Base-by-base conservation (phyloP, 2,113 vertebrate species). In the Athene cunicularia region DNA sequence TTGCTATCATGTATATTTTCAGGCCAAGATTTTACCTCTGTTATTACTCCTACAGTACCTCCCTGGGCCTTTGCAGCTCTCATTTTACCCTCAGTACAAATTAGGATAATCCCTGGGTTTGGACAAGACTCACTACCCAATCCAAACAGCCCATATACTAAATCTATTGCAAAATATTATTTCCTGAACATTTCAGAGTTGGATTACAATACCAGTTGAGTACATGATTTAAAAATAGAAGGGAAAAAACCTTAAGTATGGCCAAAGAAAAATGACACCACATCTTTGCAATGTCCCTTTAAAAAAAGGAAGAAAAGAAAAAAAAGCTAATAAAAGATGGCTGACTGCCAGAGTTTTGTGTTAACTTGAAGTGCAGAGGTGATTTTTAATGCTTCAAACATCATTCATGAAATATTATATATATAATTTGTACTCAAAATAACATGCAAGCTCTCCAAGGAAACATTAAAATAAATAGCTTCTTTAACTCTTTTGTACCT, bases 401-500 rank as follows among this genome's bases (percentile, higher is more conserved):
- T 98, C 96, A 97, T 96, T 97, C 97, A 95, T 98, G 98, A 98
- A 98, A 98, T 98, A 98, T 98, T 98, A 97, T 97, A 96, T 97
- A 91, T 98, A 98, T 98, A 98, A 98, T 98, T 98, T 98, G 97
- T 97, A 97, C 96, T 98, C 98, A 96, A 97, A 98, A 98, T 98
- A 98, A 97, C 97, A 97, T 92, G 95, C 56, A 41, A 89, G 93
- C 95, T 98, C 98, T 98, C 98, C 88, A 97, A 98, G 97, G 98
- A 98, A 98, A 97, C 97, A 98, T 98, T 98, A 98, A 98, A 98
- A 98, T 98, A 98, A 98, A 98, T 98, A 98, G 98, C 97, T 98
- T 97, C 95, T 98, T 98, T 98, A 98, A 98, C 98, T 98, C 98
- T 98, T 98, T 98, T 97, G 95, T 98, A 97, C 97, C 98, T 98